Conservation (phyloP, 2,113 vertebrate genomes). For the Triplophysa dalaica region DNA sequence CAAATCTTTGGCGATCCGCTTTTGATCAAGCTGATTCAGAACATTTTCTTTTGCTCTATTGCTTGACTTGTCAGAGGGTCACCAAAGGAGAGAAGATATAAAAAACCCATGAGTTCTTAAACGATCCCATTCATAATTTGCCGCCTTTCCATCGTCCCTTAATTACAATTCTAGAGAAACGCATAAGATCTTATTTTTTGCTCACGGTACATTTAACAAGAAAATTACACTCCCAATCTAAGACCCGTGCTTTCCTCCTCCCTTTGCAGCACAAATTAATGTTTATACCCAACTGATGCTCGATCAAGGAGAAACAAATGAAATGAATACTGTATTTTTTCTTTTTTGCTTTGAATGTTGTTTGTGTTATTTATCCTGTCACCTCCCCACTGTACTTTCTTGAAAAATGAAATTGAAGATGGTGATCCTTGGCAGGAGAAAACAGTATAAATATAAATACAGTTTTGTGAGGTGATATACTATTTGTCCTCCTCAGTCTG, state of each 20-base stretch:
- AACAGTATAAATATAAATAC: too few species aligned
- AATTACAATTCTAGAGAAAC: conserved; percentile 53
- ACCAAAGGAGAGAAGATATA: conserved; percentile 27
- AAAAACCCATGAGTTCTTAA: conserved; percentile 9
- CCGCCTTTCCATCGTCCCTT: conserved; percentile 39
- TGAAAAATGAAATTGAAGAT: too few species aligned
- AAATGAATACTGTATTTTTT: not conserved
- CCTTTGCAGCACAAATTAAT: conserved; percentile 12
- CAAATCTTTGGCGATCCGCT: not conserved
- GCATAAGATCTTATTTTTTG: conserved; percentile 33
- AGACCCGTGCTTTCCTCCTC: conserved; percentile 14
- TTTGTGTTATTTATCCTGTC: too few species aligned
- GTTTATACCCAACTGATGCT: conserved; percentile 50
- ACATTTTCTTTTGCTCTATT: conserved; percentile 30
- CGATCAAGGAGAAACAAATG: conserved; percentile 52
- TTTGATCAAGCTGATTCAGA: conserved; percentile 8
- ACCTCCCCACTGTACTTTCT: too few species aligned
- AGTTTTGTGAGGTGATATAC: too few species aligned
- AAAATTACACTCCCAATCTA: conserved; percentile 53
- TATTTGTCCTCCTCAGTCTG: too few species aligned
- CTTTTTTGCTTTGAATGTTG: too few species aligned
- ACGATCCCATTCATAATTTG: conserved; percentile 37
- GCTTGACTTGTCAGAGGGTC: conserved; percentile 32
- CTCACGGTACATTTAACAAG: conserved; percentile 62
- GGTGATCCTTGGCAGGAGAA: too few species aligned